A percentile compares a stretch with the other conserved stretches of the same genome.
Evolutionary conservation across 2,797 vertebrate species (phyloP).

Genomic region (Halcyon chelicuti): DNA sequence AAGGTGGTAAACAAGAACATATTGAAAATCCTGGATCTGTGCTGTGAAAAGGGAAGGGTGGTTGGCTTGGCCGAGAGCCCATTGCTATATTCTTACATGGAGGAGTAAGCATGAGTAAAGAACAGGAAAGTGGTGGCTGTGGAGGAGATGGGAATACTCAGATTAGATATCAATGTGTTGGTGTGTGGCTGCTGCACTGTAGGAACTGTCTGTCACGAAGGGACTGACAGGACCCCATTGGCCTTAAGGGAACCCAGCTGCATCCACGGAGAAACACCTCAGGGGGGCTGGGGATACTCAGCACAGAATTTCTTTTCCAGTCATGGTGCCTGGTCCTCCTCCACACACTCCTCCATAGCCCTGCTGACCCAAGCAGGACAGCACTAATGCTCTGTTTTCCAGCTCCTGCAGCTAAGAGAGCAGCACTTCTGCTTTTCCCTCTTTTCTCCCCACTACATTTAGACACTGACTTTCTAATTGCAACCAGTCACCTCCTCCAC

Average conservation of each 20-base stretch:
- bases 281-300: background rate
- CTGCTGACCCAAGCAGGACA: background rate
- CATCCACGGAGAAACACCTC: background rate
- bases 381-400: background rate
- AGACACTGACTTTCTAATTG: background rate
- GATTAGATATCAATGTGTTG: background rate
- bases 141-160: background rate
- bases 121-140: background rate
- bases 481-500: background rate
- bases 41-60: background rate
- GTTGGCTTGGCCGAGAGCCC: rapidly evolving
- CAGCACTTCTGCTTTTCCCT: background rate
- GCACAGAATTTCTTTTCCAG: background rate
- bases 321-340: background rate
- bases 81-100: rapidly evolving
- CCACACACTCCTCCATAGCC: background rate
- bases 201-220: background rate
- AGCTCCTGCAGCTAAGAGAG: background rate
- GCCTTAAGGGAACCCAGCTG: background rate
- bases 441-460: background rate
- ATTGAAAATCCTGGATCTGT: background rate
- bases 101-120: background rate
- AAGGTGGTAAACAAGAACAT: background rate
- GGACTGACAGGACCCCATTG: background rate
- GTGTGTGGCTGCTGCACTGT: rapidly evolving